Base-by-base conservation (phyloP, 2,797 vertebrate genomes). In the Cyclura pinguis region DNA sequence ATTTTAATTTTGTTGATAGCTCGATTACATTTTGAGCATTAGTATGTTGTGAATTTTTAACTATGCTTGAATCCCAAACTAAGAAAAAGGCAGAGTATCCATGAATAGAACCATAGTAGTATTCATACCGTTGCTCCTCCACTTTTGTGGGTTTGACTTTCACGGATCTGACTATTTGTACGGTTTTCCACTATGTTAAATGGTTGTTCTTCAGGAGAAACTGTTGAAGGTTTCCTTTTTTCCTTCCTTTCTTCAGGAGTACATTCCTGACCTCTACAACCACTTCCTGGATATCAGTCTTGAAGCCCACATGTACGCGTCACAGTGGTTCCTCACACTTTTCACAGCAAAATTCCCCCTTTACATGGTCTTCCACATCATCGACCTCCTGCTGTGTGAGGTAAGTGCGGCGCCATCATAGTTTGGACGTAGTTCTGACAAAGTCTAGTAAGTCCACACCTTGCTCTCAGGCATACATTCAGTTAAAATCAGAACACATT, bases 321-420 rank as follows among this genome's bases (percentile, higher is more conserved):
- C 99, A 90, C 99, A 99, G 97, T 99, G 99, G 99, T 99, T 99
- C 97, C 98, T 99, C 89, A 99, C 99, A 0, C 98, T 99, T 92
- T 99, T 99, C 97, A 99, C 99, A 74, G 99, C 99, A 92, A 99
- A 99, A 94, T 99, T 99, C 95, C 99, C 99, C 84, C 99, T 99
- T 93, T 99, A 99, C 97, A 99, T 99, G 99, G 99, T 99, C 97
- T 99, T 99, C 98, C 99, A 99, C 92, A 99, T 99, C 97, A 99
- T 99, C 67, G 99, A 99, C 97, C 98, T 99, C 93, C 98, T 99
- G 74, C 96, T 99, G 0, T 99, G 99, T 93, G 99, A 99, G 99
- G 99, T 99, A 93, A 0, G 98, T 96, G 98, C 96, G 85, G 6
- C 18, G 0, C 52, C 8, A 13, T 2, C 38, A 24, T 24, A 13